Conservation (phyloP, 2,797 vertebrate genomes). For the Holocentrus rufus region DNA sequence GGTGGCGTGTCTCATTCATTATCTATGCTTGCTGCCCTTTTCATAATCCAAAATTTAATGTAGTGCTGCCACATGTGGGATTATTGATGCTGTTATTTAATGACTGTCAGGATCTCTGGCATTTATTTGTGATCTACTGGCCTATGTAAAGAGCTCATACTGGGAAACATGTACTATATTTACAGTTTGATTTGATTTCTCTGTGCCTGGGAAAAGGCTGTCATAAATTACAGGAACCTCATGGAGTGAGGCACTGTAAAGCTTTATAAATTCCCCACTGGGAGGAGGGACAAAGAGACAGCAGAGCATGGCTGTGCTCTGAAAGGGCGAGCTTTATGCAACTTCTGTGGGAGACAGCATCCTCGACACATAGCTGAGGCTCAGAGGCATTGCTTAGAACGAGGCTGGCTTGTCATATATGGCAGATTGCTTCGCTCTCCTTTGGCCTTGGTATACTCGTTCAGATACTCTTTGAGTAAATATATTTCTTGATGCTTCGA, state of each 20-base stretch:
- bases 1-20: constrained; percentile 55
- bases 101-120: constrained; percentile 70
- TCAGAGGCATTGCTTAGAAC: constrained; percentile 63
- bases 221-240: constrained; percentile 75
- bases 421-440: constrained; percentile 46
- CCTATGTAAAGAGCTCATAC: constrained; percentile 59
- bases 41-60: constrained; percentile 75
- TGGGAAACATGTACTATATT: constrained; percentile 75
- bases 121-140: constrained; percentile 69
- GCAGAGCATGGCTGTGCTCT: constrained; percentile 59
- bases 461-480: constrained; percentile 30
- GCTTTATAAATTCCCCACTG: constrained; percentile 66
- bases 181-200: constrained; percentile 80
- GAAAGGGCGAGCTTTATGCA: constrained; percentile 67
- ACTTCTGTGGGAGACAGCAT: constrained; percentile 66
- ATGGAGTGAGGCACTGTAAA: constrained; percentile 60
- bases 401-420: constrained; percentile 60
- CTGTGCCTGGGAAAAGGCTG: constrained; percentile 69
- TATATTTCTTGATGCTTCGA: constrained; percentile 37
- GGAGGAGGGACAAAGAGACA: constrained; percentile 65
- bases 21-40: constrained; percentile 59
- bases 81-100: constrained; percentile 78
- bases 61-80: constrained; percentile 66
- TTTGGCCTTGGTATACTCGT: constrained; percentile 36
- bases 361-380: constrained; percentile 69